phyloP scores from a whole-genome alignment of 2,113 vertebrate genomes.

The Damaliscus lunatus region DNA sequence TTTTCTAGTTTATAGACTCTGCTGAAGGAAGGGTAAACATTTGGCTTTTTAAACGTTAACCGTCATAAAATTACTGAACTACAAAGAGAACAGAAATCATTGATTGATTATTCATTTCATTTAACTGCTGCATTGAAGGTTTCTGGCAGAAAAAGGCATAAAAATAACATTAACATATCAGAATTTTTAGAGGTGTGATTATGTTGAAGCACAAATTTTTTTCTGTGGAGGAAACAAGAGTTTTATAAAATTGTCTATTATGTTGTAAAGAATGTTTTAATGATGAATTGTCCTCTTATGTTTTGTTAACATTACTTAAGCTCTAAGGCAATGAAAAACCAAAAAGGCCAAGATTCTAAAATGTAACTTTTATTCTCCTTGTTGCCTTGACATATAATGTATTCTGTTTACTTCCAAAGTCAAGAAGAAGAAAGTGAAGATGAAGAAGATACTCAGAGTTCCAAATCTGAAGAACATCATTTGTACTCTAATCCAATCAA shows the following conservation, averaged over 20 bases:
- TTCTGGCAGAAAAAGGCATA: not conserved
- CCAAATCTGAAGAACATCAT: constrained; percentile 90
- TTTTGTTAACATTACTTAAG: not conserved
- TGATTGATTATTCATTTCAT: not conserved
- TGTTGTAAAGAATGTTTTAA: not conserved
- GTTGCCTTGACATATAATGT: not conserved
- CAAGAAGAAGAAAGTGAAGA: constrained; percentile 90
- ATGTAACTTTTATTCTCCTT: not conserved
- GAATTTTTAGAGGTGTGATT: not conserved
- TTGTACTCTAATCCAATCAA: constrained; percentile 90
- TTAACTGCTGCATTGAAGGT: not conserved
- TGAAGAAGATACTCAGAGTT: constrained; percentile 90
- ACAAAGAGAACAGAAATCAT: not conserved
- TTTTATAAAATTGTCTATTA: constrained; percentile 16
- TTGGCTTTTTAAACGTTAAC: constrained; percentile 6
- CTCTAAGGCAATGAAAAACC: not conserved
- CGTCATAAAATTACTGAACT: not conserved
- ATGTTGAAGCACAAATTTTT: not conserved
- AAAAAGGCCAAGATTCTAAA: not conserved
- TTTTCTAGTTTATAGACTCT: not conserved
- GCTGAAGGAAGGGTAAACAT: not conserved
- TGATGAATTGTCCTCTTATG: not conserved
- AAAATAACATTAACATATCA: not conserved
- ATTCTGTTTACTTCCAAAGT: constrained; percentile 77
- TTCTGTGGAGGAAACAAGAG: not conserved